Evolutionary conservation across 2,113 vertebrate species (phyloP).

Genomic region (Microtus richardsoni): DNA sequence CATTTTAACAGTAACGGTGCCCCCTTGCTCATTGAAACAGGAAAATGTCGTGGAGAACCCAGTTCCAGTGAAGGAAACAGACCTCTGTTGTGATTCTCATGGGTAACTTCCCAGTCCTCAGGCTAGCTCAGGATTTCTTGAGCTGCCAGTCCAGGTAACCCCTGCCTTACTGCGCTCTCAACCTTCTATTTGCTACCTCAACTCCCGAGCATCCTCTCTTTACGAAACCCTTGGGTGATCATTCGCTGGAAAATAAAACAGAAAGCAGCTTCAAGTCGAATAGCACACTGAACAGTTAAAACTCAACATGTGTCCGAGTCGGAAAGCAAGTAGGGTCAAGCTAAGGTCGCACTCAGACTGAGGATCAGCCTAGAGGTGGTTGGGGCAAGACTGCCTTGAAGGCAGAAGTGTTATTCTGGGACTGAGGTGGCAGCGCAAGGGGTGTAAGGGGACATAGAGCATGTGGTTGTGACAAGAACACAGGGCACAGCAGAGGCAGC

Average conservation of each 20-base stretch:
- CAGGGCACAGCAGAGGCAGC: too few species aligned
- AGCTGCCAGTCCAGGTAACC: not conserved
- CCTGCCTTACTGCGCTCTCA: not conserved
- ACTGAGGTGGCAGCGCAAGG: too few species aligned
- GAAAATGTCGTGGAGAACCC: not conserved
- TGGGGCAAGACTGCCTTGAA: not conserved
- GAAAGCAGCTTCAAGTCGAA: not conserved
- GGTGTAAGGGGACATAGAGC: not conserved
- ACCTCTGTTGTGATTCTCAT: not conserved
- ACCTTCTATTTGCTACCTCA: not conserved
- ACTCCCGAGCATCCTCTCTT: not conserved
- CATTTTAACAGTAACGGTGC: not conserved
- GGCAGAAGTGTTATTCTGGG: not conserved
- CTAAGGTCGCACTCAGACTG: not conserved
- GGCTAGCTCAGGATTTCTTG: not conserved
- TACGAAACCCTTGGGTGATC: not conserved
- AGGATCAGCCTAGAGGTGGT: not conserved
- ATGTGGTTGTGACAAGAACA: not conserved
- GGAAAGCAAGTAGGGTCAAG: not conserved
- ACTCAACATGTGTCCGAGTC: too few species aligned
- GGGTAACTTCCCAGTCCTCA: not conserved
- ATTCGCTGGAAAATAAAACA: not conserved
- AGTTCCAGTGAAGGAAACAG: not conserved
- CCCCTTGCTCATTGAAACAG: not conserved
- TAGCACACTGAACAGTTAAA: not conserved